Evolutionary conservation across 2,113 vertebrate genomes (phyloP), one percentile per base, ranked within the genome.

Genomic region (sheep (Ovis aries)): DNA sequence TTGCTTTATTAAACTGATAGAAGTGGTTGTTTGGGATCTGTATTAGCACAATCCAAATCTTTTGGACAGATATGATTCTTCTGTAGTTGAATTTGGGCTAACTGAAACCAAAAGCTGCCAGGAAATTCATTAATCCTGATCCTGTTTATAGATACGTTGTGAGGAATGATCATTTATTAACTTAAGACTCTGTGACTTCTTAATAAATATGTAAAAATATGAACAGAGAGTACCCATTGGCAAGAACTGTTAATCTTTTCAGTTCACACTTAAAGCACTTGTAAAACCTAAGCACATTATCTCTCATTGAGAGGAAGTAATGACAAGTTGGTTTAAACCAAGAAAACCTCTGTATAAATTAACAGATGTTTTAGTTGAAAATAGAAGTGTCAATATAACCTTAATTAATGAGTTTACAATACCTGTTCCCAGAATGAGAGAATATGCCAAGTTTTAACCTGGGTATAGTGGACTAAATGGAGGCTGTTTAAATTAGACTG

Each of bases 351-450:
- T 97, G 55, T 95, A 94, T 96, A 98, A 98, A 97, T 98, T 92
- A 96, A 94, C 90, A 97, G 90, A 83, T 98, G 53, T 97, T 96
- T 97, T 97, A 92, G 94, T 97, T 96, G 95, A 98, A 97, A 97
- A 96, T 77, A 97, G 91, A 96, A 96, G 14, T 91, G 85, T 94
- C 78, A 97, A 82, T 94, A 95, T 98, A 82, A 92, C 85, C 94
- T 97, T 96, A 95, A 92, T 96, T 98, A 98, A 97, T 97, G 85
- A 92, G 92, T 93, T 97, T 98, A 81, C 74, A 96, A 97, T 96
- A 92, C 64, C 94, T 94, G 15, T 96, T 98, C 74, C 74, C 36
- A 94, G 90, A 96, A 83, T 94, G 50, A 81, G 60, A 94, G 88
- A 94, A 95, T 80, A 90, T 74, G 29, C 13, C 60, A 95, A 91